These are phyloP conservation scores for Drosophila rellima DNA, from an alignment of 2,888 invertebrate species.

Conservation along the genomic window DNA sequence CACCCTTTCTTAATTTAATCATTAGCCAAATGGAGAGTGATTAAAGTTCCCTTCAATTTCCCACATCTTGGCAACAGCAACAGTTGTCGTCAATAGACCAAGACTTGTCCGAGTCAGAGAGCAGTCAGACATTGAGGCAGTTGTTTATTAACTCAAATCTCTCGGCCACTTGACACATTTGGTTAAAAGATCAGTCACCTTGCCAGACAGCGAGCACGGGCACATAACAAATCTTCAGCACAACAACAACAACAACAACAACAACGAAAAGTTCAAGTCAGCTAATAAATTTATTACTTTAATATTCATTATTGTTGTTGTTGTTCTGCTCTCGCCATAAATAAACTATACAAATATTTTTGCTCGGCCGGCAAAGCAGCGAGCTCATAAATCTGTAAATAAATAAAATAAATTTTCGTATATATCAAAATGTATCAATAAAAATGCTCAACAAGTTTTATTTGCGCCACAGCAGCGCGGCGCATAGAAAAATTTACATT, in stretches of 20 bases:
- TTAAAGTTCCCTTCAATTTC: conserved; percentile 29
- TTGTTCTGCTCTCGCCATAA: conserved; percentile 62
- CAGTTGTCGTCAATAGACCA: background rate
- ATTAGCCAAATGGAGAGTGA: conserved; percentile 4
- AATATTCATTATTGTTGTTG: conserved; percentile 10
- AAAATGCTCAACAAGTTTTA: conserved; percentile 80
- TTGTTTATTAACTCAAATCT: conserved; percentile 53
- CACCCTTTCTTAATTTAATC: background rate
- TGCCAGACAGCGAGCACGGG: conserved; percentile 47
- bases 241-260: conserved; percentile 24
- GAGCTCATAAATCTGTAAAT: conserved; percentile 79
- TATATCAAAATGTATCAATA: conserved; percentile 79
- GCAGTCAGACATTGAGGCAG: background rate
- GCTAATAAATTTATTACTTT: conserved; percentile 70
- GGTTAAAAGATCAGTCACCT: conserved; percentile 76
- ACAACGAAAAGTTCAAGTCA: conserved; percentile 61
- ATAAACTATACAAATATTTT: conserved; percentile 77
- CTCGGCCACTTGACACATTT: conserved; percentile 73
- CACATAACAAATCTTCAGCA: conserved; percentile 53
- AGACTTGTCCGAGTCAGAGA: no score
- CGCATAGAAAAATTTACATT: conserved; percentile 64
- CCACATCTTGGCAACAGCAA: conserved; percentile 15
- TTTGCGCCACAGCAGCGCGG: conserved; percentile 45
- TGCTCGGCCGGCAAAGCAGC: conserved; percentile 50
- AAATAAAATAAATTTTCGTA: conserved; percentile 76